Evolutionary conservation across 2,888 invertebrate species (phyloP).

Genomic region (Acanthococcus lagerstroemiae): DNA sequence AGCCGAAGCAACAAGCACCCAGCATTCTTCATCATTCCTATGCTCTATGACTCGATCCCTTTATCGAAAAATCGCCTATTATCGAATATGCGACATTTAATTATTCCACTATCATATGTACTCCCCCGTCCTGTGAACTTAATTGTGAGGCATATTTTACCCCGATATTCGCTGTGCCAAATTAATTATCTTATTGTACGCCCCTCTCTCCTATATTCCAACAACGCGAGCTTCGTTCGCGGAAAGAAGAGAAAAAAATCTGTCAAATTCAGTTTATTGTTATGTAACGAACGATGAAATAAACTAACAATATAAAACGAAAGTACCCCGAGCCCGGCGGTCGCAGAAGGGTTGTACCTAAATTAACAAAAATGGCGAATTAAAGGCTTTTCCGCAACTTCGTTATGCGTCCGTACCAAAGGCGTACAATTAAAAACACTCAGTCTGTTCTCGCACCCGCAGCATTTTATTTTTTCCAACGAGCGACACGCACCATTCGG

Average conservation of each 20-base stretch:
- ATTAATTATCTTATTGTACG: too few relatives aligned
- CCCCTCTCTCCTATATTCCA: too few relatives aligned
- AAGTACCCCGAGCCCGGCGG: not conserved
- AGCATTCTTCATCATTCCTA: too few relatives aligned
- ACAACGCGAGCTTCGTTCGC: not conserved
- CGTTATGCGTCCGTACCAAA: not conserved
- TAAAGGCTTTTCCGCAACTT: not conserved
- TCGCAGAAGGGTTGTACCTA: not conserved
- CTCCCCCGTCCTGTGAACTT: too few relatives aligned
- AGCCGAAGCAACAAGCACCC: too few relatives aligned
- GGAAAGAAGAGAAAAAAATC: not conserved
- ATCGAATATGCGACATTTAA: too few relatives aligned
- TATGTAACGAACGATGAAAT: not conserved
- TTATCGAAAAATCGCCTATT: too few relatives aligned
- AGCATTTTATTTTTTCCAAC: not conserved
- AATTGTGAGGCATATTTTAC: too few relatives aligned
- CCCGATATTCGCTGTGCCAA: too few relatives aligned
- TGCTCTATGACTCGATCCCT: too few relatives aligned
- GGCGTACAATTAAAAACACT: not conserved
- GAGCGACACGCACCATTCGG: not conserved
- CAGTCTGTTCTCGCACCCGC: not conserved
- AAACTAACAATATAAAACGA: not conserved
- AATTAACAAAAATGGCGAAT: not conserved
- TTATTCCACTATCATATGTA: too few relatives aligned
- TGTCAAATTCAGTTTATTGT: not conserved